Base-by-base conservation (phyloP, 2,113 vertebrate genomes). In the Bos indicus region DNA sequence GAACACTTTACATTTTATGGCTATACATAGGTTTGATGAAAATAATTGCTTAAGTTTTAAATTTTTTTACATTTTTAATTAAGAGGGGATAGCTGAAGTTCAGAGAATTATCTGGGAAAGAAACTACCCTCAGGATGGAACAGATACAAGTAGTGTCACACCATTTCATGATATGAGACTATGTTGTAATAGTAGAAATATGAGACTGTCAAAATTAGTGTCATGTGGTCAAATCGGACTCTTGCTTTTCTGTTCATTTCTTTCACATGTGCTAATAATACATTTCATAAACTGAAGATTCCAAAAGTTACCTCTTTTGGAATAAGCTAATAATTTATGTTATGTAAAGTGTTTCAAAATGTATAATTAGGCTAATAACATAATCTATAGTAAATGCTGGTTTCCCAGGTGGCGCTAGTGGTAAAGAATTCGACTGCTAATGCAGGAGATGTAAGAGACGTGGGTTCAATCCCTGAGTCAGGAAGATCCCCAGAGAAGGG, bases 281-380 rank as follows among this genome's bases (percentile, higher is more conserved):
- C 5, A 33, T 30, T 48, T 88, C 23, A 54, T 87, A 91, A 78
- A 82, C 36, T 77, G 6, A 74, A 87, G 36, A 62, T 25, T 85
- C 28, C 46, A 60, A 93, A 86, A 91, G 33, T 52, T 52, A 96
- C 26, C 64, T 57, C n/a, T 81, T 62, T 77, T n/a, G 88, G 15
- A 96, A 96, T 86, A 91, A 96, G 7, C 12, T 64, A 89, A 88
- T 81, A 89, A 95, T 36, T 67, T 80, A 93, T 43, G 4, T 59
- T 62, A 52, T 74, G 0, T 87, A 64, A 97, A 95, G 43, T 77
- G 21, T 43, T 26, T n/a, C 12, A 30, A 52, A 80, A 19, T n/a
- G 25, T n/a, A 16, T 57, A 56, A 93, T 71, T 91, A 48, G n/a
- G 62, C 33, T 85, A 28, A 78, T 64, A 90, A 82, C 46, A 48